Base-by-base conservation (phyloP, 2,113 vertebrate species). In the Phrynosoma blainvillii region DNA sequence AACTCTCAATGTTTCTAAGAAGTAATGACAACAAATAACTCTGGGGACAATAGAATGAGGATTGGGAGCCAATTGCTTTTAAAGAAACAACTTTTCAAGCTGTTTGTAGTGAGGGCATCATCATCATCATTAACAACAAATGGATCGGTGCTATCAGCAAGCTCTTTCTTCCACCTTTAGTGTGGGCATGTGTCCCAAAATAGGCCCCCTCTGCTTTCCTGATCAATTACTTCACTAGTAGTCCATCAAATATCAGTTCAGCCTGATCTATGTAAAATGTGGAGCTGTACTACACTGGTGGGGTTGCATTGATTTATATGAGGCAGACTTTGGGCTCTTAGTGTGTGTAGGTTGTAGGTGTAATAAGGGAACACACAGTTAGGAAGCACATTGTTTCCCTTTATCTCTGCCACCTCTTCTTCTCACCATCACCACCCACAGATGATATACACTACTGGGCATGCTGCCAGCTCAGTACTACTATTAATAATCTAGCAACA, bases 401-500 rank as follows among this genome's bases (percentile, higher is more conserved):
- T 88, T 88, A 88, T 77, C 79, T 88, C 59, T 30, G 73, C 73
- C 40, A 11, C 42, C 56, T 16, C 42, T 2, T 2, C 85, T 84
- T 30, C 86, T 87, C 68, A 0, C 71, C 25, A 52, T 59, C 71
- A 18, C 81, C 81, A 32, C 56, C 78, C 78, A 30, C 52, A 36
- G 20, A 79, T 66, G 85, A 87, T 0, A 0, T 30, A 14, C 80
- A 1, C 80, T n/a, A 77, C 90, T 1, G 4, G 93, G 93, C 86
- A 0, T 75, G 0, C 81, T 14, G 86, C 79, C 89, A 7, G 25
- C 0, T 14, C 52, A 27, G 0, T 89, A 89, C 93, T 88, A 16
- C 14, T 84, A 77, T 84, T 89, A 84, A 89, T 89, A 84, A 84
- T 79, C 87, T 56, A 79, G 66, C 76, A 84, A 89, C 66, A 89